These are phyloP conservation scores for Cyrtodaria siliqua DNA, from an alignment of 2,888 invertebrate species.

Conservation along the genomic window DNA sequence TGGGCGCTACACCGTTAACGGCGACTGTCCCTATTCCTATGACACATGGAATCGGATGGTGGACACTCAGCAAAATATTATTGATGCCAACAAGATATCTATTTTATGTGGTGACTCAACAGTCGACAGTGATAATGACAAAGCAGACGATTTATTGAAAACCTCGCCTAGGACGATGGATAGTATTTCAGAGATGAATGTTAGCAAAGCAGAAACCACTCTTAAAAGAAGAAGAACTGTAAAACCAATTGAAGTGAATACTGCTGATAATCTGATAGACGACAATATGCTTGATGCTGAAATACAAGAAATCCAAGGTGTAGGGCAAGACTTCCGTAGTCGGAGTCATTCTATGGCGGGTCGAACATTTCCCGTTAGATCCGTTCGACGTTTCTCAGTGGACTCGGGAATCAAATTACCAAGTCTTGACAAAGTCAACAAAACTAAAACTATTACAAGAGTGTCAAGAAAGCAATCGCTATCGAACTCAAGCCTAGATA, in stretches of 20 bases:
- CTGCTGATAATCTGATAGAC: background rate
- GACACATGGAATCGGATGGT: slow-evolving; percentile 43
- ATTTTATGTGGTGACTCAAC: slow-evolving; percentile 26
- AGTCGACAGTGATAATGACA: background rate
- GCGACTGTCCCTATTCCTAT: slow-evolving; percentile 39
- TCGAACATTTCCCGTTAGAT: background rate
- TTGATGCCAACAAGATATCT: slow-evolving; percentile 37
- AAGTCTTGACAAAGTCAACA: slow-evolving; percentile 1
- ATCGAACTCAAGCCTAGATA: too few relatives aligned
- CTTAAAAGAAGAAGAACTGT: slow-evolving; percentile 4
- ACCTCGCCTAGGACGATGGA: background rate
- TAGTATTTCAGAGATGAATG: background rate
- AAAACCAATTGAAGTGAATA: slow-evolving; percentile 1
- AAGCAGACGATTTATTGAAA: too few relatives aligned
- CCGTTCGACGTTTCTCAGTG: slow-evolving; percentile 1
- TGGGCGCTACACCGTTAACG: slow-evolving; percentile 21
- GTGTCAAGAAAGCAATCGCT: too few relatives aligned
- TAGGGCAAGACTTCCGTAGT: too few relatives aligned
- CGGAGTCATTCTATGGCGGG: too few relatives aligned
- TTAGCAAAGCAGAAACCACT: background rate
- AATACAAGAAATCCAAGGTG: slow-evolving; percentile 8
- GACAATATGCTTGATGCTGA: slow-evolving; percentile 4
- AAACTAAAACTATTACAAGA: background rate
- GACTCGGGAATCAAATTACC: slow-evolving; percentile 10
- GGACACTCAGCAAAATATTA: slow-evolving; percentile 25